phyloP scores from a whole-genome alignment of 2,797 vertebrate genomes.

The Odontamblyopus rebecca region DNA sequence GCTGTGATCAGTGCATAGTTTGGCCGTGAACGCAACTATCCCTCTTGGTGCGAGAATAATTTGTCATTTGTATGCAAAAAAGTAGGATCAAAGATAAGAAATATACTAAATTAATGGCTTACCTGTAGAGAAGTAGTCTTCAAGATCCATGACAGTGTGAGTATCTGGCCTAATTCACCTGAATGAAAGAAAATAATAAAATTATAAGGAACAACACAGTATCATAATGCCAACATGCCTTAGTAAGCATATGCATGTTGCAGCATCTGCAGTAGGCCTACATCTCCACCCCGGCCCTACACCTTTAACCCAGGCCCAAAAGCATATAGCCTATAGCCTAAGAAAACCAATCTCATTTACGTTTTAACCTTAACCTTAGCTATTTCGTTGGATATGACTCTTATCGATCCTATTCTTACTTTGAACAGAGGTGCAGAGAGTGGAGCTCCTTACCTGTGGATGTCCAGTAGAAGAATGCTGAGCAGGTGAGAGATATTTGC shows the following conservation, averaged over 20 bases:
- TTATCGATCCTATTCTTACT: too few species aligned
- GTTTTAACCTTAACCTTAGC: not conserved
- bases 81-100: too few species aligned
- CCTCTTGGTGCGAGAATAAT: constrained; percentile 8
- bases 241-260: too few species aligned
- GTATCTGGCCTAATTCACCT: not conserved
- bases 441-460: constrained; percentile 19
- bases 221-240: not conserved
- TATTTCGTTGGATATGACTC: not conserved
- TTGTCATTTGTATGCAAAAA: not conserved
- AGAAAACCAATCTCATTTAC: not conserved
- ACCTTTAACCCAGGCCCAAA: too few species aligned
- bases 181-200: not conserved
- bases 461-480: constrained; percentile 10
- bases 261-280: too few species aligned
- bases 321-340: too few species aligned
- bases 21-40: constrained; percentile 57
- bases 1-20: constrained; percentile 34
- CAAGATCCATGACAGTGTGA: not conserved
- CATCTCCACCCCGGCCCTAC: too few species aligned
- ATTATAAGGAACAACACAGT: not conserved
- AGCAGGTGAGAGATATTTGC: not conserved
- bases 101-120: not conserved
- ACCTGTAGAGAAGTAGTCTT: constrained; percentile 3
- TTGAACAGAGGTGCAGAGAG: not conserved